Base-by-base conservation (phyloP, 2,113 vertebrate genomes). In the Origma solitaria region DNA sequence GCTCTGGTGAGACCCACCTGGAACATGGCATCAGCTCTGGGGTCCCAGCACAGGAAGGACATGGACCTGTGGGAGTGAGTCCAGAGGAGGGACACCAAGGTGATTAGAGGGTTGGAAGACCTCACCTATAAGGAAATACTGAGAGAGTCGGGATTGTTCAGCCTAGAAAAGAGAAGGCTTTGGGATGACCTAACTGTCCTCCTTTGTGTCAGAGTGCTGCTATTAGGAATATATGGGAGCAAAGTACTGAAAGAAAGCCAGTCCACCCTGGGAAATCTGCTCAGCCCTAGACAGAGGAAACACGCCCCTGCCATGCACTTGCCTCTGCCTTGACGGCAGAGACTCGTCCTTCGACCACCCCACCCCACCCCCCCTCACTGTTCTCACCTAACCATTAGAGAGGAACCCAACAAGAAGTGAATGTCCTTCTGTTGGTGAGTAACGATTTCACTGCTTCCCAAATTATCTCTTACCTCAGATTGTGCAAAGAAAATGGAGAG, bases 321-420 rank as follows among this genome's bases (percentile, higher is more conserved):
- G 9, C 27, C 15, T 64, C 44, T 70, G 6, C 51, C 50, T 61
- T 47, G 9, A 76, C 70, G 22, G 33, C 23, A 65, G 44, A 58
- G 8, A 51, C 4, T 51, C 11, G 14, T 85, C 13, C 10, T 20
- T 15, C 0, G 0, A 82, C 8, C 10, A 16, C 5, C 1, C 4
- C 6, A 28, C 7, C 4, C 11, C 7, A 27, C 30, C 7, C 4
- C 11, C 7, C 22, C 30, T 60, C n/a, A 3, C 7, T 25, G 8
- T 30, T 71, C 57, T 72, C 25, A 62, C 1, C 3, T 47, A 42
- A n/a, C 9, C 9, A 11, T 45, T 53, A 31, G 5, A 71, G 13
- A 40, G 3, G 31, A 79, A 21, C 5, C n/a, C 16, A 66, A 17
- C 0, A 5, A 44, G 20, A 57, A 6, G 9, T 1, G 2, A 53